Percentiles rank a stretch among this genome's conserved stretches.
Conservation (phyloP, 2,113 vertebrate genomes). For the Otocyon megalotis region DNA sequence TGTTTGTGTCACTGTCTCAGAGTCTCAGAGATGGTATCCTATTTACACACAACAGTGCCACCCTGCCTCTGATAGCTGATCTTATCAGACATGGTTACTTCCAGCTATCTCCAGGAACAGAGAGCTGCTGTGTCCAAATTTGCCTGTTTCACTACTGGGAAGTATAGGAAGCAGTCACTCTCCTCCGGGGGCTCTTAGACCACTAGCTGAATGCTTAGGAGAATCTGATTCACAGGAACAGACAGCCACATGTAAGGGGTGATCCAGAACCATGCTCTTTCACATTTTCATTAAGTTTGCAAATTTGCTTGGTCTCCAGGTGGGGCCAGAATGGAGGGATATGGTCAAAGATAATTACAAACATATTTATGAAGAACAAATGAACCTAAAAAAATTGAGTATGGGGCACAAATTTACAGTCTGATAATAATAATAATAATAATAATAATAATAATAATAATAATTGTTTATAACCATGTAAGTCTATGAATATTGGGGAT, state of each 20-base stretch:
- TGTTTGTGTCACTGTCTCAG: conserved; percentile 37
- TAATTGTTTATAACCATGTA: background rate
- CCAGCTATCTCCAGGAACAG: conserved; percentile 75
- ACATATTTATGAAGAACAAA: background rate
- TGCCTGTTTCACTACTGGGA: conserved; percentile 56
- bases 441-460: background rate
- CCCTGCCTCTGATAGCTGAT: conserved; percentile 73
- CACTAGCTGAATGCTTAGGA: background rate
- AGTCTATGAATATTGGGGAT: background rate
- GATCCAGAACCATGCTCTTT: background rate
- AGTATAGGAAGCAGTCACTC: background rate
- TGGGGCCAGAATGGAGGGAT: background rate
- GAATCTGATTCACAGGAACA: background rate
- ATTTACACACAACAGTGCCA: conserved; percentile 66
- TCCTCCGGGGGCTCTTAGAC: background rate
- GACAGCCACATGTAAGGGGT: background rate
- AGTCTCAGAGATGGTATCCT: conserved; percentile 72
- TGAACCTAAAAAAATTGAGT: background rate
- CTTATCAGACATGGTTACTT: conserved; percentile 75
- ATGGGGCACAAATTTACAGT: background rate
- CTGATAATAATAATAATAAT: background rate
- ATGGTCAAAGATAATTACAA: background rate
- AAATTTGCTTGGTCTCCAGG: background rate
- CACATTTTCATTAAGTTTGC: conserved; percentile 29
- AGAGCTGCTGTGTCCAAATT: conserved; percentile 72